phyloP scores from a whole-genome alignment of 1,140 invertebrate genomes.

The Gryon sp. region DNA sequence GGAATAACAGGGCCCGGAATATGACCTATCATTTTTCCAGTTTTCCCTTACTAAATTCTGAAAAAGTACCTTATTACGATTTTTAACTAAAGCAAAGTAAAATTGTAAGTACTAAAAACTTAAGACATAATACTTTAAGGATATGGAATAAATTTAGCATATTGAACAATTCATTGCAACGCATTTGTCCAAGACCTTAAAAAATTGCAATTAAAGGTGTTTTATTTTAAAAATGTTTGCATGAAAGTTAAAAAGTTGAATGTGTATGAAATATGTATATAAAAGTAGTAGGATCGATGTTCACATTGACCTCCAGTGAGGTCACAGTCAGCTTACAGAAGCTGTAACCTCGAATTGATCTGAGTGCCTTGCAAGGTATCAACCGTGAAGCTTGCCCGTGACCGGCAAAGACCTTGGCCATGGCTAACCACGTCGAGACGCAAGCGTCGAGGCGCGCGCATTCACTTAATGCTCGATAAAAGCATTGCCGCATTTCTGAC shows the following conservation, averaged over 20 bases:
- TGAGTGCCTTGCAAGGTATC: slow-evolving; percentile 57
- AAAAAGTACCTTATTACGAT: no score
- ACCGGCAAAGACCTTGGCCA: slow-evolving; percentile 76
- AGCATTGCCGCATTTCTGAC: slow-evolving; percentile 35
- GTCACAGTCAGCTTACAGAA: slow-evolving; percentile 42
- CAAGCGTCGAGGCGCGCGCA: slow-evolving; percentile 73
- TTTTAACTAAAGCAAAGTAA: no score
- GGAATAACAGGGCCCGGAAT: no score
- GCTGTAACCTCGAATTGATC: slow-evolving; percentile 61
- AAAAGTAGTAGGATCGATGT: slow-evolving; percentile 24
- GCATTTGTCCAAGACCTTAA: no score
- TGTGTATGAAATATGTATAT: slow-evolving; percentile 14
- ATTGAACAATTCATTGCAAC: no score
- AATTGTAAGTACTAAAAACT: no score
- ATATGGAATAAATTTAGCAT: no score
- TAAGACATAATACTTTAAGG: no score
- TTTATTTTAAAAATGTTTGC: no score
- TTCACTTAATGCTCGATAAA: slow-evolving; percentile 69
- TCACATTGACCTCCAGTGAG: slow-evolving; percentile 52
- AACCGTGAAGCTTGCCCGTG: slow-evolving; percentile 71
- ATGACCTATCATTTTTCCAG: no score
- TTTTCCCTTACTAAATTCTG: no score
- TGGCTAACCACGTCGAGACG: slow-evolving; percentile 69
- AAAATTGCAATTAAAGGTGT: no score
- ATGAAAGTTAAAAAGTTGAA: slow-evolving; percentile 24